These are phyloP conservation scores for Rhynchopsitta pachyrhyncha DNA, from an alignment of 2,113 vertebrate species.

Conservation along the genomic window DNA sequence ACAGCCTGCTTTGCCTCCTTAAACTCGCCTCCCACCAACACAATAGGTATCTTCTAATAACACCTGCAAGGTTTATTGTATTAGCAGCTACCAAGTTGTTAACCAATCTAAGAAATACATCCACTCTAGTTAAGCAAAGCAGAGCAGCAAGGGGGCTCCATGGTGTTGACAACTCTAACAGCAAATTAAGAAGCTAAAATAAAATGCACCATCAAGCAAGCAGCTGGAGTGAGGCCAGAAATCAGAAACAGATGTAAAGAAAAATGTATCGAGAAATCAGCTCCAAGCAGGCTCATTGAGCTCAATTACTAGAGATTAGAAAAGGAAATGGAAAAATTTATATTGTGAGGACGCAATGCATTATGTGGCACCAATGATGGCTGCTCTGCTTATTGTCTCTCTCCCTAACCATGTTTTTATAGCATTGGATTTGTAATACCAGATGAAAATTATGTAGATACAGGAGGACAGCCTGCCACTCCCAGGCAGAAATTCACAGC, in stretches of 20 bases:
- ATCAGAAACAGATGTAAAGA: constrained; percentile 57
- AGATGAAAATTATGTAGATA: not conserved
- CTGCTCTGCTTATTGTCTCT: not conserved
- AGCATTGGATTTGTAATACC: not conserved
- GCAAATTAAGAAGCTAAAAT: constrained; percentile 66
- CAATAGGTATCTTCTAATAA: not conserved
- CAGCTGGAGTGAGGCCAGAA: constrained; percentile 53
- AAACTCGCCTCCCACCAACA: not conserved
- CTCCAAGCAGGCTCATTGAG: constrained; percentile 51
- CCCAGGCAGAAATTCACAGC: not conserved
- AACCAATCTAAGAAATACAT: not conserved
- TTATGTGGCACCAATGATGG: not conserved
- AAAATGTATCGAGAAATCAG: constrained; percentile 43
- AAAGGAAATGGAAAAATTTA: constrained; percentile 53
- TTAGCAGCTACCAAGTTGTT: constrained; percentile 8
- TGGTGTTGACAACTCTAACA: constrained; percentile 50
- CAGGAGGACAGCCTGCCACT: not conserved
- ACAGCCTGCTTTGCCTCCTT: not conserved
- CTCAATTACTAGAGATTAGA: constrained; percentile 63
- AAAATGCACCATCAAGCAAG: constrained; percentile 68
- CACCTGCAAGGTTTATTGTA: not conserved
- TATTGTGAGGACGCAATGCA: not conserved
- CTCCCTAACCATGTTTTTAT: not conserved
- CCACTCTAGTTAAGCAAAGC: constrained; percentile 24
- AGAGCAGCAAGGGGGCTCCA: constrained; percentile 29